Evolutionary conservation across 2,888 invertebrate genomes (phyloP).

Genomic region (Macaria notata): DNA sequence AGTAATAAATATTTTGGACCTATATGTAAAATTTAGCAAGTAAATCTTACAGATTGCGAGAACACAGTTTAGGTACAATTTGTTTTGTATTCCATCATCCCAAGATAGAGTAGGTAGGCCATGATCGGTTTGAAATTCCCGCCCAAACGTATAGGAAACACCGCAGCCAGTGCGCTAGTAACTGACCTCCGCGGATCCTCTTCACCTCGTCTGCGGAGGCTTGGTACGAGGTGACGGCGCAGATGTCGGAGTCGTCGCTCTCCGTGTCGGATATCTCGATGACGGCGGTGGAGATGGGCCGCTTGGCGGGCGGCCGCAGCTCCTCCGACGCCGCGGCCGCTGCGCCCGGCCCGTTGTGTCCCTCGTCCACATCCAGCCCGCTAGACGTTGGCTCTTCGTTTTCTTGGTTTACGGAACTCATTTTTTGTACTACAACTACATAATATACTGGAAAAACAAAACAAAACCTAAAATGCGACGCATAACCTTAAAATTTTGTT

Average conservation of each 20-base stretch:
- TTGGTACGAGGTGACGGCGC: constrained; percentile 76
- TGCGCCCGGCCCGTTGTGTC: constrained; percentile 42
- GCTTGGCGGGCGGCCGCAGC: constrained; percentile 70
- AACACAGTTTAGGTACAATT: too few species aligned
- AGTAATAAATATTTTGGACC: too few species aligned
- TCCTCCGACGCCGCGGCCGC: constrained; percentile 41
- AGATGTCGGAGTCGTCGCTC: constrained; percentile 78
- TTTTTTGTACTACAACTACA: constrained; percentile 64
- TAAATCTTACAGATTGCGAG: too few species aligned
- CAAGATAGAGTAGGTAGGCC: too few species aligned
- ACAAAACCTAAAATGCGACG: constrained; percentile 67
- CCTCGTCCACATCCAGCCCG: constrained; percentile 44
- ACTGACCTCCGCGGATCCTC: constrained; percentile 72
- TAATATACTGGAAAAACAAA: constrained; percentile 70
- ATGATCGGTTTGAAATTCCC: constrained; percentile 52
- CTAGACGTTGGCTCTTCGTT: constrained; percentile 66
- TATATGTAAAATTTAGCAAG: too few species aligned
- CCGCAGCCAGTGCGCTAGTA: constrained; percentile 25
- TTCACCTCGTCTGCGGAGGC: constrained; percentile 77
- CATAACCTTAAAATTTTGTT: constrained; percentile 73
- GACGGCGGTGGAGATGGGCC: constrained; percentile 58
- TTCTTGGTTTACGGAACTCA: constrained; percentile 71
- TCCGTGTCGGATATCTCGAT: constrained; percentile 78
- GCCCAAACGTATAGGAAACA: constrained; percentile 45
- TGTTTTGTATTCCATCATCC: too few species aligned